Percentiles rank a stretch among this genome's conserved stretches.
Conservation (phyloP, 2,888 invertebrate genomes). For the Liodrosophila aerea region DNA sequence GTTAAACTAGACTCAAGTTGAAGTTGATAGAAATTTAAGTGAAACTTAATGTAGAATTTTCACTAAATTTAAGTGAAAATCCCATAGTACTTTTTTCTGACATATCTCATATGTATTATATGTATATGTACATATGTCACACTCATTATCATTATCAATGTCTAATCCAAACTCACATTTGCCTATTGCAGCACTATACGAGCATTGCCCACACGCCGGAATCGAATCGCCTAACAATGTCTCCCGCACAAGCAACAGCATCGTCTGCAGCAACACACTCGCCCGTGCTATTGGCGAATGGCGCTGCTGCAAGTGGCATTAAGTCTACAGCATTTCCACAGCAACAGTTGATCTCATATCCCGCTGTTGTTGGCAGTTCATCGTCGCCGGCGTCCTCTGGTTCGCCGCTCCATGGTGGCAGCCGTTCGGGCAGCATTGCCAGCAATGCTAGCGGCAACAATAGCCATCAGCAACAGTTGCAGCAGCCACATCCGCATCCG, state of each 20-base stretch:
- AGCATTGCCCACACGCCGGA: constrained; percentile 93
- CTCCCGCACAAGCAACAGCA: constrained; percentile 16
- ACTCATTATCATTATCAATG: too few species aligned
- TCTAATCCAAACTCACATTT: too few species aligned
- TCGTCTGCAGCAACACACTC: constrained; percentile 5
- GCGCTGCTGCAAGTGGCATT: constrained; percentile 40
- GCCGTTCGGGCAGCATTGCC: constrained; percentile 78
- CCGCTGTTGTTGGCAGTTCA: constrained; percentile 66
- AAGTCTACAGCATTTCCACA: constrained; percentile 74
- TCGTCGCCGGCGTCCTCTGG: constrained; percentile 53
- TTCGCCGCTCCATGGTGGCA: constrained; percentile 61
- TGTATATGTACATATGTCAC: too few species aligned
- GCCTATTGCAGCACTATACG: constrained; percentile 89
- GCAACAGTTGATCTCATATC: constrained; percentile 82
- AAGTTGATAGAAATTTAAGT: too few species aligned
- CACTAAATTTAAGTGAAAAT: too few species aligned
- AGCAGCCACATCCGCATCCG: constrained; percentile 48
- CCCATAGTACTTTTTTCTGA: too few species aligned
- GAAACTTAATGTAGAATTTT: too few species aligned
- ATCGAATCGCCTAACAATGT: constrained; percentile 87
- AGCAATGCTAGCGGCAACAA: constrained; percentile 52
- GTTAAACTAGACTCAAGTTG: too few species aligned
- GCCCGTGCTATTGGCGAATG: constrained; percentile 58
- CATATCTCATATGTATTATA: too few species aligned
- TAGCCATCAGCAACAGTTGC: constrained; percentile 37